Conservation (phyloP, 2,888 invertebrate species). For the Netelia inedita region DNA sequence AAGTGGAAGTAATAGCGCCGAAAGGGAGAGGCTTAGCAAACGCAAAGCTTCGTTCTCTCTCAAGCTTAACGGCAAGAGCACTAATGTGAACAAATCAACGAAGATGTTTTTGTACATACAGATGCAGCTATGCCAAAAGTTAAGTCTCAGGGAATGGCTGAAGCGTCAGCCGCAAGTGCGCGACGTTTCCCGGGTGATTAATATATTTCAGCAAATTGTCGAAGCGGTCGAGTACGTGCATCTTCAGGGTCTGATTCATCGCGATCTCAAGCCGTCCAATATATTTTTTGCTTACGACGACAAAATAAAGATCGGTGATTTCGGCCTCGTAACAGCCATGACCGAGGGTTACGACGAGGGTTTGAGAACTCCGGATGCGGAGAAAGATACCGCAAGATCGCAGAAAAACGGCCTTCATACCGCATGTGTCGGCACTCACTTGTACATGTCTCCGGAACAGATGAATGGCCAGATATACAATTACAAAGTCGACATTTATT, state of each 20-base stretch:
- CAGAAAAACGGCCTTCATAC: slow-evolving; percentile 85
- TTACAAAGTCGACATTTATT: slow-evolving; percentile 98
- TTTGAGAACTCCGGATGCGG: slow-evolving; percentile 73
- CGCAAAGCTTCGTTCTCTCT: slow-evolving; percentile 71
- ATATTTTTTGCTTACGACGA: slow-evolving; percentile 97
- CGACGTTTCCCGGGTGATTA: slow-evolving; percentile 86
- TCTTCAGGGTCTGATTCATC: slow-evolving; percentile 95
- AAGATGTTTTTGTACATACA: slow-evolving; percentile 96
- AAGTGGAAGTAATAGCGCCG: slow-evolving; percentile 17
- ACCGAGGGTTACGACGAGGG: slow-evolving; percentile 86
- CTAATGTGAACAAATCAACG: slow-evolving; percentile 69
- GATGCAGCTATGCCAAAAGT: slow-evolving; percentile 97
- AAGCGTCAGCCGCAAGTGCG: slow-evolving; percentile 78
- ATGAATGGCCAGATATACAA: slow-evolving; percentile 91
- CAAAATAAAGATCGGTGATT: slow-evolving; percentile 98
- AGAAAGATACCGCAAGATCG: slow-evolving; percentile 79
- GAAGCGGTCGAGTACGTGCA: slow-evolving; percentile 99
- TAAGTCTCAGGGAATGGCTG: slow-evolving; percentile 97
- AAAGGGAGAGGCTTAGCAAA: slow-evolving; percentile 34
- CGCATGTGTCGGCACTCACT: slow-evolving; percentile 92
- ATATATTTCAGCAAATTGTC: slow-evolving; percentile 95
- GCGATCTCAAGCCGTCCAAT: slow-evolving; percentile 98
- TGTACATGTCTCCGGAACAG: slow-evolving; percentile 99
- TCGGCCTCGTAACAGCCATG: slow-evolving; percentile 98
- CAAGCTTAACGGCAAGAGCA: slow-evolving; percentile 63